phyloP scores from a whole-genome alignment of 2,797 vertebrate genomes.

The Malacoctenus gilli region DNA sequence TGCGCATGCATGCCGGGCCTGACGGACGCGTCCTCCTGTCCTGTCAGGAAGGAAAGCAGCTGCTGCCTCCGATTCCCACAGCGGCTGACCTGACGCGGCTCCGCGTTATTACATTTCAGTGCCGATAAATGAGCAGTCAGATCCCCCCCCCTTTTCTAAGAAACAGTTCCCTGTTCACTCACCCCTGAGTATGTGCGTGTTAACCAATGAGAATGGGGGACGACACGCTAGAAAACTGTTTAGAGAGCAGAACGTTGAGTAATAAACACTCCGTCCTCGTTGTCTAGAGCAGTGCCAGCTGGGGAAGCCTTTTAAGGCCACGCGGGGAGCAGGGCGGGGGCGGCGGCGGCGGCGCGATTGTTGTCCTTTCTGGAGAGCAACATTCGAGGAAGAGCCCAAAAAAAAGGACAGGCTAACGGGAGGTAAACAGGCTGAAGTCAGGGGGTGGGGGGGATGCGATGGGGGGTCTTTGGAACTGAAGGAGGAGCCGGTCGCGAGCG shows the following conservation, averaged over 20 bases:
- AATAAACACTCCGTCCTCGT: slow-evolving; percentile 76
- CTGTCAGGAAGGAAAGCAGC: slow-evolving; percentile 34
- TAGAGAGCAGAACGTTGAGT: slow-evolving; percentile 69
- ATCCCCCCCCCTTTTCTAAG: slow-evolving; percentile 1
- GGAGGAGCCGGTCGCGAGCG: no score
- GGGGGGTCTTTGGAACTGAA: no score
- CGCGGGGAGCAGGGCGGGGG: slow-evolving; percentile 22
- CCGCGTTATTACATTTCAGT: slow-evolving; percentile 12
- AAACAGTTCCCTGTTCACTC: no score
- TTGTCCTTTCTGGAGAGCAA: slow-evolving; percentile 48
- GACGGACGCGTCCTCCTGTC: no score
- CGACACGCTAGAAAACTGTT: slow-evolving; percentile 63
- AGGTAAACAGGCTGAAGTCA: slow-evolving; percentile 20
- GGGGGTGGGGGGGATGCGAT: no score
- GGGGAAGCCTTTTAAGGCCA: slow-evolving; percentile 75
- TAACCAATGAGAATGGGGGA: slow-evolving; percentile 16
- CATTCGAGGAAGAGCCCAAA: slow-evolving; percentile 33
- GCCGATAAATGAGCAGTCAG: slow-evolving; percentile 15
- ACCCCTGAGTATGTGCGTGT: slow-evolving; percentile 10
- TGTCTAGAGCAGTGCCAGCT: slow-evolving; percentile 69
- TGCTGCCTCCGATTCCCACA: slow-evolving; percentile 14
- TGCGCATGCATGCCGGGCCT: no score
- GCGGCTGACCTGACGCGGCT: slow-evolving; percentile 11
- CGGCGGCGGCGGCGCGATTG: slow-evolving; percentile 23
- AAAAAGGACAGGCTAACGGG: not conserved